A percentile compares a stretch with the other conserved stretches of the same genome.
These are phyloP conservation scores for Semaprochilodus insignis DNA, from an alignment of 2,797 vertebrate genomes.

Conservation along the genomic window DNA sequence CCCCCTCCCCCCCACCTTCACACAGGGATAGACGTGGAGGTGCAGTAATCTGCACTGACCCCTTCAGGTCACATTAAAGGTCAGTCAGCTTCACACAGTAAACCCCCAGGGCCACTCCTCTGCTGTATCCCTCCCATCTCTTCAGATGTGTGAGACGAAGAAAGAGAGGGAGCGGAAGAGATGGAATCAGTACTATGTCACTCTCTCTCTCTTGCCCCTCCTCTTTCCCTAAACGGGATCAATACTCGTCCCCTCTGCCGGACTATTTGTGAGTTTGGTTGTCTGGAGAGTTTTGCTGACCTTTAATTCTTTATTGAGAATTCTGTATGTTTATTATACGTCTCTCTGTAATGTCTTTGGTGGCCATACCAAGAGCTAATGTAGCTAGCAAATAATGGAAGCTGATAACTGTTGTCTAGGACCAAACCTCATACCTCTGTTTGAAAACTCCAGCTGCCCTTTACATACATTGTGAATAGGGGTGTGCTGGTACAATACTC, in stretches of 20 bases:
- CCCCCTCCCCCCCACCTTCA: slow-evolving; percentile 45
- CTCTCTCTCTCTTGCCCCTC: slow-evolving; percentile 37
- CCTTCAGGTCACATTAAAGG: slow-evolving; percentile 83
- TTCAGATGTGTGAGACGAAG: slow-evolving; percentile 54
- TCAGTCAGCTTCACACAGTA: slow-evolving; percentile 74
- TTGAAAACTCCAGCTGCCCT: too few relatives aligned
- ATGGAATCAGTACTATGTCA: slow-evolving; percentile 49
- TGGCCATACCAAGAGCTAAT: background rate
- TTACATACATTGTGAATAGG: too few relatives aligned
- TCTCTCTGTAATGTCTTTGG: background rate
- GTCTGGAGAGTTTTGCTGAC: background rate
- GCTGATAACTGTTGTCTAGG: too few relatives aligned
- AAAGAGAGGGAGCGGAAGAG: slow-evolving; percentile 41
- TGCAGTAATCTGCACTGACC: slow-evolving; percentile 77
- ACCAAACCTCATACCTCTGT: too few relatives aligned
- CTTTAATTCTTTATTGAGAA: slow-evolving; percentile 3
- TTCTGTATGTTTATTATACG: background rate
- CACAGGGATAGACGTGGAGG: slow-evolving; percentile 63
- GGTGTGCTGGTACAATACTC: too few relatives aligned
- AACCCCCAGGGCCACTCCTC: slow-evolving; percentile 60
- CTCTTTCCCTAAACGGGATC: slow-evolving; percentile 35
- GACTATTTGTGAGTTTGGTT: slow-evolving; percentile 1
- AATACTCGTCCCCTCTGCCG: slow-evolving; percentile 24
- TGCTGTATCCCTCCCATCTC: slow-evolving; percentile 52
- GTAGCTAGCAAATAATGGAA: background rate